Conservation (phyloP, 1,140 invertebrate species). For the Zaprionus vittiger region DNA sequence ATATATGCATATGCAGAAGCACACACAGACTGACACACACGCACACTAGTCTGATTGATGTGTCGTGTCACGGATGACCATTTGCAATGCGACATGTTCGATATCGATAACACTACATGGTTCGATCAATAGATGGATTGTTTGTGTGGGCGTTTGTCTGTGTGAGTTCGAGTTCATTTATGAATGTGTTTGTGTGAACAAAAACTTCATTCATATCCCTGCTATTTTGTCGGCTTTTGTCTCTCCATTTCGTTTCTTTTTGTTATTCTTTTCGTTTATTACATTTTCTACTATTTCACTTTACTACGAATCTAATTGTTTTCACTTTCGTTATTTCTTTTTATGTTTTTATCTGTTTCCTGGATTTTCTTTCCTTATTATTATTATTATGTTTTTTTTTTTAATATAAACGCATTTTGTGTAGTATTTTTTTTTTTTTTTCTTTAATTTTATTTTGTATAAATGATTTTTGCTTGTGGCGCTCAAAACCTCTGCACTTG, state of each 20-base stretch:
- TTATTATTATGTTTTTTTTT: conserved; percentile 17
- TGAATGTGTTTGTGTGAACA: conserved; percentile 15
- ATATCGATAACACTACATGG: conserved; percentile 35
- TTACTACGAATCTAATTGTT: conserved; percentile 43
- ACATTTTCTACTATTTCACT: conserved; percentile 63
- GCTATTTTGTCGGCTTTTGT: conserved; percentile 6
- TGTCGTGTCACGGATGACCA: conserved; percentile 29
- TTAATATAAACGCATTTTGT: conserved; percentile 73
- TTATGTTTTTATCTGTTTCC: conserved; percentile 13
- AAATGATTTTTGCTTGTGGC: conserved; percentile 78
- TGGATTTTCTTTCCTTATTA: conserved; percentile 17
- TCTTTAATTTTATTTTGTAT: conserved; percentile 67
- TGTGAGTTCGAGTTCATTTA: background rate
- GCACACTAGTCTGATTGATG: background rate
- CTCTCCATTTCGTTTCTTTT: conserved; percentile 11
- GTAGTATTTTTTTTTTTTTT: conserved; percentile 39
- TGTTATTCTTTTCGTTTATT: conserved; percentile 26
- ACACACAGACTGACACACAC: background rate
- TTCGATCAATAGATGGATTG: conserved; percentile 27
- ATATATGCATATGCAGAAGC: conserved; percentile 1
- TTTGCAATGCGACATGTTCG: conserved; percentile 28
- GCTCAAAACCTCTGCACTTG: conserved; percentile 68
- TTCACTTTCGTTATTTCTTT: background rate
- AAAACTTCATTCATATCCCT: conserved; percentile 37
- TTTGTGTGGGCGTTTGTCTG: conserved; percentile 24